Evolutionary conservation across 2,797 vertebrate species (phyloP).

Genomic region (Silurus lanzhouensis): DNA sequence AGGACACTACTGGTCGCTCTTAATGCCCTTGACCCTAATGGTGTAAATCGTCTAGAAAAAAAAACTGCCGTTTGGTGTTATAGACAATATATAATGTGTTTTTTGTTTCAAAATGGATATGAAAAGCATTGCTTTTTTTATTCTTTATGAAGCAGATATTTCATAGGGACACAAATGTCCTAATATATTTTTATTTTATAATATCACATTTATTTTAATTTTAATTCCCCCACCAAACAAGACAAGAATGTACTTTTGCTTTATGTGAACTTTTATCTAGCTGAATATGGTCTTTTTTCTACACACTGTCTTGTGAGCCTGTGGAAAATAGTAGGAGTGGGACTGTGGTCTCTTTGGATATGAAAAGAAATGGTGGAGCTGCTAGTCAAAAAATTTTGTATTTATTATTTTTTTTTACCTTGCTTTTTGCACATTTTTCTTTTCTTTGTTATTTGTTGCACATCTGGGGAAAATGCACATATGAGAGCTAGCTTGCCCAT

Average conservation of each 20-base stretch:
- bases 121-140: too few relatives aligned
- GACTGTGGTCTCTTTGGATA: neutral
- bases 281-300: neutral
- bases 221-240: neutral
- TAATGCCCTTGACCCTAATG: neutral
- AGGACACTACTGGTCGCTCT: neutral
- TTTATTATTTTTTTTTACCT: neutral
- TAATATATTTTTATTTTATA: neutral
- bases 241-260: neutral
- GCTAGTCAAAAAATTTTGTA: neutral
- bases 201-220: neutral
- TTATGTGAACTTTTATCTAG: neutral
- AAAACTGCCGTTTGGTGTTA: neutral
- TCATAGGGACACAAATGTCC: too few relatives aligned
- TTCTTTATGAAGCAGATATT: neutral
- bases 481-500: neutral
- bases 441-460: constrained; percentile 9
- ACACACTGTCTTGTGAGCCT: neutral
- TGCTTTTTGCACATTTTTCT: neutral
- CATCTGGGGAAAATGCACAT: constrained; percentile 9
- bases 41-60: neutral
- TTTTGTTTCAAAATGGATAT: neutral
- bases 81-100: too few relatives aligned
- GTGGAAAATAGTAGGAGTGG: neutral
- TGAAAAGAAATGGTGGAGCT: neutral